Evolutionary conservation across 2,888 invertebrate genomes (phyloP).

Genomic region (Drosophila anomelani): DNA sequence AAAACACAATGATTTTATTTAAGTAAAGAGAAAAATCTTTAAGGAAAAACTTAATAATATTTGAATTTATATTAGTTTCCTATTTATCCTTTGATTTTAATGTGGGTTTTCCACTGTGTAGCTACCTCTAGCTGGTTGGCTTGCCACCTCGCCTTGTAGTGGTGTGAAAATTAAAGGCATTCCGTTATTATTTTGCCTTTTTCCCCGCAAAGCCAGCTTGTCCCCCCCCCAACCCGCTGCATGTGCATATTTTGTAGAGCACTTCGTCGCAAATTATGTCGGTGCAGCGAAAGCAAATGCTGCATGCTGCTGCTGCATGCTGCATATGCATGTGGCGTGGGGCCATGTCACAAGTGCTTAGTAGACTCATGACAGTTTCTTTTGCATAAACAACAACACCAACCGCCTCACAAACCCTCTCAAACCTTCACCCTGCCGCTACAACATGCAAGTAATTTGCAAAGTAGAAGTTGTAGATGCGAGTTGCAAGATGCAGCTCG

Average conservation of each 20-base stretch:
- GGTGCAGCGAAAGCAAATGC: conserved; percentile 77
- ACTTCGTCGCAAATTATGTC: conserved; percentile 78
- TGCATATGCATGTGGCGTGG: conserved; percentile 39
- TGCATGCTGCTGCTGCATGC: conserved; percentile 60
- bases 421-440: background rate
- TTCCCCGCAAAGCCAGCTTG: conserved; percentile 25
- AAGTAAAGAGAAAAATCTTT: too few relatives aligned
- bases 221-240: conserved; percentile 9
- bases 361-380: conserved; percentile 66
- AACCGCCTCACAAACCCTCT: background rate
- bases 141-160: conserved; percentile 47
- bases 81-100: background rate
- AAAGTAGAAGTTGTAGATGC: conserved; percentile 64
- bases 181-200: conserved; percentile 76
- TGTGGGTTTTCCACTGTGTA: background rate
- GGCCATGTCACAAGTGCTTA: conserved; percentile 78
- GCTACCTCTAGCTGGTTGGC: conserved; percentile 15
- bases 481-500: conserved; percentile 33
- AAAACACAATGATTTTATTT: background rate
- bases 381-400: conserved; percentile 42
- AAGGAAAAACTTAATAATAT: background rate
- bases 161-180: conserved; percentile 77
- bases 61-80: background rate
- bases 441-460: conserved; percentile 74
- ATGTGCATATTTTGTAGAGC: conserved; percentile 61